Base-by-base conservation (phyloP, 1,140 invertebrate species). In the Matsumurasca onukii region DNA sequence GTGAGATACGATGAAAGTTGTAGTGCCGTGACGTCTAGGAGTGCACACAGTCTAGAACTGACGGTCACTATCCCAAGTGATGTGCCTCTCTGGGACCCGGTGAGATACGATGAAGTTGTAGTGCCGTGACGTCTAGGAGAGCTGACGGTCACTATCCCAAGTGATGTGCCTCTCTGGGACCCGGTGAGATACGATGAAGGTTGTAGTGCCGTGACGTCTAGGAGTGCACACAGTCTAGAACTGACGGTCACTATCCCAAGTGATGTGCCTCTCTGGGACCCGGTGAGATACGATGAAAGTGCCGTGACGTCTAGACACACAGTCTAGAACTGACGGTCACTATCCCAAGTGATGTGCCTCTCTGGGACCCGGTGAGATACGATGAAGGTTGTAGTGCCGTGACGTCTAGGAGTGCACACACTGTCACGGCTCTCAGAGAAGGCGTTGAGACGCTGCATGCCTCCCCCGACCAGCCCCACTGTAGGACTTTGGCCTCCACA, bases 361-460 rank as follows among this genome's bases (percentile, higher is more conserved):
- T 51, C 49, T 12, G 49, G 49, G 5, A 51, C n/a, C 49, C 49
- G n/a, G 49, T 51, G 49, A 5, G 49, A 51, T 3, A 51, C 49
- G 49, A 22, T 51, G 49, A 51, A 51, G 17, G 49, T 51, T 17
- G 66, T 59, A 17, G 51, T 57, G 3, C 27, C 25, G 0, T 31
- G 17, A 30, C 51, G 13, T 34, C 66, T 29, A 22, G 49, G 49
- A 51, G 49, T 62, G 52, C 48, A 48, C 25, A 31, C 66, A 67
- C 68, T 72, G 31, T 39, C 30, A 22, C 48, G 62, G 24, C 49
- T 30, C 34, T 57, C 45, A 20, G 48, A 57, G 66, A 49, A 31
- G 65, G 67, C 31, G 39, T 39, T 45, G n/a, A 65, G 62, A 39
- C 29, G 31, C 62, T 65, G 62, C 24, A 70, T 65, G 59, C 70